These are phyloP conservation scores for Myotis lucifugus DNA, from an alignment of 2,113 vertebrate species.

Conservation along the genomic window DNA sequence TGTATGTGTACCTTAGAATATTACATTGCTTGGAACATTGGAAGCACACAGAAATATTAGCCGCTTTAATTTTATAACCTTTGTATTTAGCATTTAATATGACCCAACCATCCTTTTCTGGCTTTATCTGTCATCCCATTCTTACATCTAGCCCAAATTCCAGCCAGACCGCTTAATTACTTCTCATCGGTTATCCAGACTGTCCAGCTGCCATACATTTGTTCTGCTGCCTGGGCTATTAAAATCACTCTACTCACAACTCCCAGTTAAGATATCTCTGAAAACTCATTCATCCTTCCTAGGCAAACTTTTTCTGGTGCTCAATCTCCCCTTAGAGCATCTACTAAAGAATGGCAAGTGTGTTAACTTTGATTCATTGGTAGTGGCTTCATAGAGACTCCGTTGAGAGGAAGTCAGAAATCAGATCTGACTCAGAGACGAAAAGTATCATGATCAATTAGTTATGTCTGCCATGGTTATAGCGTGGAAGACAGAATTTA, in stretches of 20 bases:
- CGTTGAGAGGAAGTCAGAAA: not conserved
- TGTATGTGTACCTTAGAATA: not conserved
- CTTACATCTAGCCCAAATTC: not conserved
- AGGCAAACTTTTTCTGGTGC: not conserved
- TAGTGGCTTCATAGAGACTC: not conserved
- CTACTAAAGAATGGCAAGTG: not conserved
- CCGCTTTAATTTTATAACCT: constrained; percentile 9
- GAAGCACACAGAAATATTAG: not conserved
- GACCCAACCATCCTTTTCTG: not conserved
- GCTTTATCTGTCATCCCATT: not conserved
- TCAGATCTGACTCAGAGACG: not conserved
- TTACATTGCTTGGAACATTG: not conserved
- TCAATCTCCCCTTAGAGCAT: not conserved
- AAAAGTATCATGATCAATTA: not conserved
- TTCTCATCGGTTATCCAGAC: not conserved
- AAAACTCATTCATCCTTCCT: not conserved
- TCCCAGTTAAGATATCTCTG: not conserved
- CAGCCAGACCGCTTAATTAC: not conserved
- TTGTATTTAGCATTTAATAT: not conserved
- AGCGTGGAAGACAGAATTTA: not conserved
- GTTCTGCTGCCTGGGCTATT: not conserved
- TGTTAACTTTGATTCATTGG: not conserved
- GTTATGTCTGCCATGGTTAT: not conserved
- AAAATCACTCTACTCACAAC: not conserved
- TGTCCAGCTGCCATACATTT: not conserved